phyloP scores from a whole-genome alignment of 1,140 invertebrate genomes.

The Anadara kagoshimensis region DNA sequence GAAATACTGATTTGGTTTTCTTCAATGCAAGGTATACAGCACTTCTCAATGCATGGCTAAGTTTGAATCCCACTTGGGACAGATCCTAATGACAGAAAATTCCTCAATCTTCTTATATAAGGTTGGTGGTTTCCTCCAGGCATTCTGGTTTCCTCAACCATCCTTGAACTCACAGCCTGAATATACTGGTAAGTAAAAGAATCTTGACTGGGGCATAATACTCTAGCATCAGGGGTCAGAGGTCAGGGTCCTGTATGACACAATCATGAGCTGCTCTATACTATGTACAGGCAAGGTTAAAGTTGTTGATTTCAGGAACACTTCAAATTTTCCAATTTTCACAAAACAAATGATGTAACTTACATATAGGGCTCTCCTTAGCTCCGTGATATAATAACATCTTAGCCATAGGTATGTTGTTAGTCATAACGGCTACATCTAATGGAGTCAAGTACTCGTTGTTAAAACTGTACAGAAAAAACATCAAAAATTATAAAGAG shows the following conservation, averaged over 20 bases:
- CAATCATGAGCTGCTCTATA: neutral
- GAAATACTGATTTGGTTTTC: too few relatives aligned
- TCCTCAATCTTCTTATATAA: too few relatives aligned
- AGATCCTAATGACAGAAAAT: too few relatives aligned
- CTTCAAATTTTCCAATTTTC: neutral
- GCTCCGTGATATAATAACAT: constrained; percentile 92
- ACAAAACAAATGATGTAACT: constrained; percentile 72
- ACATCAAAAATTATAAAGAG: too few relatives aligned
- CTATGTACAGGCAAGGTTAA: neutral
- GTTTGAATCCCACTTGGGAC: too few relatives aligned
- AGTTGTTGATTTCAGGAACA: neutral
- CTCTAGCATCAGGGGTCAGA: neutral
- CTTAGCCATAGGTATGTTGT: constrained; percentile 89
- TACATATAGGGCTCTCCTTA: constrained; percentile 90
- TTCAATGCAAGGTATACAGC: too few relatives aligned
- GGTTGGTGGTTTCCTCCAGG: too few relatives aligned
- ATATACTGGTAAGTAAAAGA: too few relatives aligned
- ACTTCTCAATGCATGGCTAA: too few relatives aligned
- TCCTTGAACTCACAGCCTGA: too few relatives aligned
- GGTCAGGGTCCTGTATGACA: neutral
- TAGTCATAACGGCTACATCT: constrained; percentile 92
- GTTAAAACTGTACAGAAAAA: constrained; percentile 79
- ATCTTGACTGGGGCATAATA: too few relatives aligned
- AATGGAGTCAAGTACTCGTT: constrained; percentile 90
- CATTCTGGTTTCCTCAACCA: too few relatives aligned